Conservation (phyloP, 2,797 vertebrate genomes). For the Philypnodon macrostomus region DNA sequence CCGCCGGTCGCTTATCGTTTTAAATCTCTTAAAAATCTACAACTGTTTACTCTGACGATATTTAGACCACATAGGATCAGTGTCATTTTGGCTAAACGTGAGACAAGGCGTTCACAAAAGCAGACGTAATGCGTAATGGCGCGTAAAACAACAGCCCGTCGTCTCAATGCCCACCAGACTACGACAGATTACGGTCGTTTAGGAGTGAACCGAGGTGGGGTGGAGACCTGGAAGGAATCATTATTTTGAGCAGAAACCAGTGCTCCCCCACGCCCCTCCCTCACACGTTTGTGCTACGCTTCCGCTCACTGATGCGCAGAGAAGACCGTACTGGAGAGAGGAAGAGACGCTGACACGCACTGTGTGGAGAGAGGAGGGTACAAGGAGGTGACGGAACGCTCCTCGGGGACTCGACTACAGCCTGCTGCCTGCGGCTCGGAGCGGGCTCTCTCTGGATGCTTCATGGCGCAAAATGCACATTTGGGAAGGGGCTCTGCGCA, state of each 20-base stretch:
- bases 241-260: conserved; percentile 56
- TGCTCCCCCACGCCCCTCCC: conserved; percentile 15
- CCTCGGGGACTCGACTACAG: conserved; percentile 62
- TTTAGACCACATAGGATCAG: too few relatives aligned
- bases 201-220: conserved; percentile 31
- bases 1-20: too few relatives aligned
- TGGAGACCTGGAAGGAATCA: conserved; percentile 49
- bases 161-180: conserved; percentile 27
- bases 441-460: conserved; percentile 51
- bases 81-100: too few relatives aligned
- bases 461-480: conserved; percentile 56
- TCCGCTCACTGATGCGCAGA: conserved; percentile 65
- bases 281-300: conserved; percentile 71
- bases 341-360: conserved; percentile 20
- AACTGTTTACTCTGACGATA: too few relatives aligned
- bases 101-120: not conserved
- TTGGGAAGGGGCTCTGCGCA: conserved; percentile 29
- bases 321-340: conserved; percentile 36
- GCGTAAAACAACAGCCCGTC: conserved; percentile 20
- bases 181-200: conserved; percentile 21
- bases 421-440: conserved; percentile 50
- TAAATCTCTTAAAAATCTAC: too few relatives aligned
- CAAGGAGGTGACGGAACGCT: conserved; percentile 73
- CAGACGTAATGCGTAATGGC: not conserved
- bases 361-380: conserved; percentile 53